These are phyloP conservation scores for Enteromius mattozi DNA, from an alignment of 2,797 vertebrate genomes.

Conservation along the genomic window DNA sequence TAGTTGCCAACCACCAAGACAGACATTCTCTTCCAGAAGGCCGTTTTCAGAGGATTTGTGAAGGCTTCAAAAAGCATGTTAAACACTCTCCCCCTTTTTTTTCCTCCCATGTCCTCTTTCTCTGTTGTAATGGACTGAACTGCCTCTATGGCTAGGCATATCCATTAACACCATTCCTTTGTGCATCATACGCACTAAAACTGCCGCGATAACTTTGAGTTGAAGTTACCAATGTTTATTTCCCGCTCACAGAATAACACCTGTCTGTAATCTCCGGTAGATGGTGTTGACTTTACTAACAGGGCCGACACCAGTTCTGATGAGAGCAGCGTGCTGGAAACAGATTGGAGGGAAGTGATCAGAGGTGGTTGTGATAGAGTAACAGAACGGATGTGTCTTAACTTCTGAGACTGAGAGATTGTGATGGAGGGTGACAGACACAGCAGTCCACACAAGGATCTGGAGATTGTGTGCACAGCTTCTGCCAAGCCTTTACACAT, in stretches of 20 bases:
- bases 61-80: slow-evolving; percentile 83
- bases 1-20: slow-evolving; percentile 89
- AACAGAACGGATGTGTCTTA: slow-evolving; percentile 62
- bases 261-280: neutral
- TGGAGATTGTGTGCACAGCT: slow-evolving; percentile 66
- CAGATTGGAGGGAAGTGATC: slow-evolving; percentile 62
- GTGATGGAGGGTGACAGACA: slow-evolving; percentile 66
- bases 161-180: slow-evolving; percentile 29
- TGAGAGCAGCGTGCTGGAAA: slow-evolving; percentile 35
- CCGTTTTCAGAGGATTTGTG: slow-evolving; percentile 85
- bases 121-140: slow-evolving; percentile 21
- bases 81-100: slow-evolving; percentile 45
- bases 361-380: slow-evolving; percentile 57
- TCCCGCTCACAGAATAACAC: neutral
- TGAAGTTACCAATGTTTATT: neutral
- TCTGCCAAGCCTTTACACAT: slow-evolving; percentile 77
- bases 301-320: slow-evolving; percentile 10
- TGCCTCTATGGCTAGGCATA: neutral
- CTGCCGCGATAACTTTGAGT: neutral
- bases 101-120: slow-evolving; percentile 5
- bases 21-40: slow-evolving; percentile 84
- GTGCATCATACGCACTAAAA: slow-evolving; percentile 11
- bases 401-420: slow-evolving; percentile 63
- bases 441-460: slow-evolving; percentile 70
- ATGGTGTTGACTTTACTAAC: neutral